These are phyloP conservation scores for Limonius californicus DNA, from an alignment of 1,140 invertebrate genomes.

Conservation along the genomic window DNA sequence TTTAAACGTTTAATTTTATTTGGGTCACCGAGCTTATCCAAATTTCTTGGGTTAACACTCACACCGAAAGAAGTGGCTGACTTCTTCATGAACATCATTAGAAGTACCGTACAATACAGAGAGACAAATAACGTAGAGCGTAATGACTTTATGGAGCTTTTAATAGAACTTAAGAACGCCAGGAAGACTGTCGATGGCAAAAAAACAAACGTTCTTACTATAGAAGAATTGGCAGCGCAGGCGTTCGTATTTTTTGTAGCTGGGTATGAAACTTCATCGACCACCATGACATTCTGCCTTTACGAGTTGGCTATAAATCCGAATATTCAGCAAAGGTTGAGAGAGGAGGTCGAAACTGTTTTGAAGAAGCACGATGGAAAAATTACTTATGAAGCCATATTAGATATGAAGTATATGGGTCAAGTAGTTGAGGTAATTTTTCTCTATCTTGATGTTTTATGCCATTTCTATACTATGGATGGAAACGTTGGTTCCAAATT, in stretches of 20 bases:
- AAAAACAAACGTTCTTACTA: not conserved
- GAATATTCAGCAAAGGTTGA: constrained; percentile 47
- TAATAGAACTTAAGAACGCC: constrained; percentile 40
- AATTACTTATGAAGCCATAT: constrained; percentile 54
- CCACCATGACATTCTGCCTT: constrained; percentile 46
- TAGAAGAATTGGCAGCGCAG: constrained; percentile 19
- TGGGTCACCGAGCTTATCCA: not conserved
- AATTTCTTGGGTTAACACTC: not conserved
- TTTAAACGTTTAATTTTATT: not conserved
- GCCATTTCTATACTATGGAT: not conserved
- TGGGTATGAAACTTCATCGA: constrained; percentile 51
- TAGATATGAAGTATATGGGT: constrained; percentile 48
- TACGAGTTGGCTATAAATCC: constrained; percentile 50
- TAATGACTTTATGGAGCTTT: constrained; percentile 43
- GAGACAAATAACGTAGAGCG: constrained; percentile 35
- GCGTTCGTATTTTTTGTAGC: constrained; percentile 43
- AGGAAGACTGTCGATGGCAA: not conserved
- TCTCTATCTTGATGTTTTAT: no score
- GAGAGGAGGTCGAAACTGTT: constrained; percentile 49
- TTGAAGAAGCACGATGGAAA: constrained; percentile 47
- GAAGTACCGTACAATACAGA: constrained; percentile 33
- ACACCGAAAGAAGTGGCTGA: constrained; percentile 26
- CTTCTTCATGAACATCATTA: constrained; percentile 39
- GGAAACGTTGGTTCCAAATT: not conserved
- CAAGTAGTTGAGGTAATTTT: constrained; percentile 30